phyloP scores from a whole-genome alignment of 2,113 vertebrate genomes.

The Semnornis frantzii region DNA sequence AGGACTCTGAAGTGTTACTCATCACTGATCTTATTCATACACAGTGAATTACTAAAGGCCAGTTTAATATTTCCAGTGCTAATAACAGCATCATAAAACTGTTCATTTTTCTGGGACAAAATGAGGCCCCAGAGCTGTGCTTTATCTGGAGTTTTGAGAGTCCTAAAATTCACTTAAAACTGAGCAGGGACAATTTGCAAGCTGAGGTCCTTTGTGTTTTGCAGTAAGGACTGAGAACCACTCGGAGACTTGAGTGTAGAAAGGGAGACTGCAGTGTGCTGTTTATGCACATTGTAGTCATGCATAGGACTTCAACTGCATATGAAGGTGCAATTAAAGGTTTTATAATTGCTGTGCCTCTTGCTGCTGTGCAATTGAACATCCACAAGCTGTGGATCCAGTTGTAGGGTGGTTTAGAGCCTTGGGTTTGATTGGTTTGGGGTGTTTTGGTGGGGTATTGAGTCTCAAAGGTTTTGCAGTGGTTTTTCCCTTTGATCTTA shows the following conservation, averaged over 20 bases:
- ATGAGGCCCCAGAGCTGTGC: background rate
- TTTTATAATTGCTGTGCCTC: background rate
- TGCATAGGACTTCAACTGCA: too few relatives aligned
- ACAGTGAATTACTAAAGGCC: background rate
- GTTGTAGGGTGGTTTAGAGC: background rate
- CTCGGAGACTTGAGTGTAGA: background rate
- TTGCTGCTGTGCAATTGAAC: background rate
- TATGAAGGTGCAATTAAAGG: background rate
- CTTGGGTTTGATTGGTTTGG: background rate
- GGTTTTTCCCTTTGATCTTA: rapidly evolving
- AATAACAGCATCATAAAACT: background rate
- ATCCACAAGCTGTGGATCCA: background rate
- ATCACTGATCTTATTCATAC: background rate
- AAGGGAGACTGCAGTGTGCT: background rate
- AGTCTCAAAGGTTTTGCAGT: background rate
- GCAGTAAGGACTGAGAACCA: background rate
- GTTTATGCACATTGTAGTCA: background rate
- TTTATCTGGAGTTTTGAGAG: background rate
- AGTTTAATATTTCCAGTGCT: background rate
- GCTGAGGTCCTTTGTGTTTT: background rate
- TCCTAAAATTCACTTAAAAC: background rate
- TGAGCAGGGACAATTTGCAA: background rate
- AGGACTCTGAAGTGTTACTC: background rate
- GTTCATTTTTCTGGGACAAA: background rate
- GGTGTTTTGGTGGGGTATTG: background rate